These are phyloP conservation scores for Sternotherus odoratus DNA, from an alignment of 2,797 vertebrate genomes.

Conservation along the genomic window DNA sequence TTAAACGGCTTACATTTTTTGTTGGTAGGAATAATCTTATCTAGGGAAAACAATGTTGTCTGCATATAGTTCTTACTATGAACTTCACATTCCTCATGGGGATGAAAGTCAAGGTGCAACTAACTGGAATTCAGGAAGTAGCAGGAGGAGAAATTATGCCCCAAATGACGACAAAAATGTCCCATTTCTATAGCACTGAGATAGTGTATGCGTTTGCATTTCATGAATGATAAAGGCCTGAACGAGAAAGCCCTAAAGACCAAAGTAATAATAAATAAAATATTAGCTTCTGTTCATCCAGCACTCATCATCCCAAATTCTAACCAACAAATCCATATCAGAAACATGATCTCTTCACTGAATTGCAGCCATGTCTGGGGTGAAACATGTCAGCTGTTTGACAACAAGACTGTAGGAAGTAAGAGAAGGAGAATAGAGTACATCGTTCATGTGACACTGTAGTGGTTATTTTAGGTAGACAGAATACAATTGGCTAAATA, in stretches of 20 bases:
- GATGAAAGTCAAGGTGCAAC: slow-evolving; percentile 11
- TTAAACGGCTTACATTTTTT: slow-evolving; percentile 40
- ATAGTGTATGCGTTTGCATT: not conserved
- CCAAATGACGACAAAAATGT: not conserved
- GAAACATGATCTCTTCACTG: not conserved
- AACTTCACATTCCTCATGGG: not conserved
- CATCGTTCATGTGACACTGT: too few relatives aligned
- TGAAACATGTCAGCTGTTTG: slow-evolving; percentile 3
- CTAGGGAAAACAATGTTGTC: slow-evolving; percentile 40
- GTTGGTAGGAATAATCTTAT: slow-evolving; percentile 55
- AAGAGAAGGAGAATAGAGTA: not conserved
- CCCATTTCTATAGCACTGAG: not conserved
- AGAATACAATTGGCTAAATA: not conserved
- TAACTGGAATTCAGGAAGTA: not conserved
- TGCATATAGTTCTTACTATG: slow-evolving; percentile 30
- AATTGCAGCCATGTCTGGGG: not conserved
- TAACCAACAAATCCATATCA: not conserved
- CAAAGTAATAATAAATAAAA: not conserved
- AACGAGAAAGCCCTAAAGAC: slow-evolving; percentile 2
- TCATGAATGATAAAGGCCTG: not conserved
- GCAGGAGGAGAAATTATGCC: not conserved
- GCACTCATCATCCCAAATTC: not conserved
- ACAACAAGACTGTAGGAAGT: not conserved
- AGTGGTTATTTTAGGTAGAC: not conserved
- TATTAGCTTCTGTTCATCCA: not conserved